Percentiles rank a stretch among this genome's conserved stretches.
Conservation (phyloP, 2,888 invertebrate species). For the Lacanobia oleracea region DNA sequence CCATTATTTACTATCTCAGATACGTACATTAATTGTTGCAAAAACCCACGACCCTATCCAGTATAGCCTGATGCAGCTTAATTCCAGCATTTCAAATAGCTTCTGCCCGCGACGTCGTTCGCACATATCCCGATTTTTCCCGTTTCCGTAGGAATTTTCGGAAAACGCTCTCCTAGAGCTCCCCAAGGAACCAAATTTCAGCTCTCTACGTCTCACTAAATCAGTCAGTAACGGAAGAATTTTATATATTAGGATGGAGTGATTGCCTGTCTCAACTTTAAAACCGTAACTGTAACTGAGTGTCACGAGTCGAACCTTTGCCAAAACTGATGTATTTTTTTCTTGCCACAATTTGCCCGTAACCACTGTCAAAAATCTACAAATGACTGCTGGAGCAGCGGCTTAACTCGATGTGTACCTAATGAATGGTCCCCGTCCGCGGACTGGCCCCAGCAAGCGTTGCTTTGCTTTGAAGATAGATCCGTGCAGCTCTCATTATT, state of each 20-base stretch:
- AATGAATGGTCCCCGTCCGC: neutral
- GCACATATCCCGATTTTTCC: too few relatives aligned
- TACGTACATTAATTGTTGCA: too few relatives aligned
- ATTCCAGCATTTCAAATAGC: too few relatives aligned
- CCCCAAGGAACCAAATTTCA: too few relatives aligned
- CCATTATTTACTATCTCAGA: neutral
- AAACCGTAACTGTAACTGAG: neutral
- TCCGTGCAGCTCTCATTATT: neutral
- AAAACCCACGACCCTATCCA: neutral
- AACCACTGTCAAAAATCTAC: neutral
- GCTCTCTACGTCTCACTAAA: too few relatives aligned
- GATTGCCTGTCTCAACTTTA: neutral
- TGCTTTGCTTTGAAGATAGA: neutral
- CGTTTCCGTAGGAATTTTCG: too few relatives aligned
- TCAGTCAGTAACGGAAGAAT: too few relatives aligned
- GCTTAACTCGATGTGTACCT: too few relatives aligned
- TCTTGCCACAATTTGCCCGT: neutral
- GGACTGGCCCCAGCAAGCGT: neutral
- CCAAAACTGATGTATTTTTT: neutral
- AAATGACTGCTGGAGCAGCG: neutral
- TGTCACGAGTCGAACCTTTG: neutral
- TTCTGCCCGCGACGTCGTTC: too few relatives aligned
- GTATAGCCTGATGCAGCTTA: too few relatives aligned
- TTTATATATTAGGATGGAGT: too few relatives aligned
- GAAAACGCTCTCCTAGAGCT: too few relatives aligned